Conservation (phyloP, 2,888 invertebrate genomes). For the Drosophila seclusa region DNA sequence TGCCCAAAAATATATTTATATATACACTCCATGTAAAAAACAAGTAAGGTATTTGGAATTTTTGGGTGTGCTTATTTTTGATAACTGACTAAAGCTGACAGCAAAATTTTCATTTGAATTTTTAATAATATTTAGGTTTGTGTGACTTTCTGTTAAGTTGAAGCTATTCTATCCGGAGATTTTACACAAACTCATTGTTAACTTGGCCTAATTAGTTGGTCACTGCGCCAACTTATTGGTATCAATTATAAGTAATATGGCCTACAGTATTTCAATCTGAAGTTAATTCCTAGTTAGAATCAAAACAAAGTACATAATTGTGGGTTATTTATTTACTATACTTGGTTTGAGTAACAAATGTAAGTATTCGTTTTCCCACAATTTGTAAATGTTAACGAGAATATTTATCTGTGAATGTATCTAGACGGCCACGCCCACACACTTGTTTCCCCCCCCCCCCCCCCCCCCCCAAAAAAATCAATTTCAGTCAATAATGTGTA, state of each 20-base stretch:
- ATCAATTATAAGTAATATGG: conserved; percentile 8
- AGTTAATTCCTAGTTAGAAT: background rate
- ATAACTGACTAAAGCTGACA: background rate
- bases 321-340: conserved; percentile 9
- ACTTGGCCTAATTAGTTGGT: background rate
- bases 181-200: background rate
- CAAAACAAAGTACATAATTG: background rate
- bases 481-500: conserved; percentile 31
- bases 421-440: conserved; percentile 1
- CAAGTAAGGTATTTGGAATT: background rate
- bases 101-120: background rate
- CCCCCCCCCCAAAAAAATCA: no score
- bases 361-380: conserved; percentile 1
- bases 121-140: background rate
- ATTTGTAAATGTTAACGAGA: conserved; percentile 1
- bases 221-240: background rate
- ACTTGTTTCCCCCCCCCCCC: background rate
- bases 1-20: no score
- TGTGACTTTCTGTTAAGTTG: background rate
- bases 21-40: background rate
- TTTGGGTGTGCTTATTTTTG: background rate
- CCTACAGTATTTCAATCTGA: background rate
- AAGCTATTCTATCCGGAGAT: background rate
- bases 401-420: conserved; percentile 1
- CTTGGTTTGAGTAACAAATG: conserved; percentile 10